Percentiles rank a stretch among this genome's conserved stretches.
phyloP scores from a whole-genome alignment of 2,888 invertebrate species.

The Chaetoderma sp. region DNA sequence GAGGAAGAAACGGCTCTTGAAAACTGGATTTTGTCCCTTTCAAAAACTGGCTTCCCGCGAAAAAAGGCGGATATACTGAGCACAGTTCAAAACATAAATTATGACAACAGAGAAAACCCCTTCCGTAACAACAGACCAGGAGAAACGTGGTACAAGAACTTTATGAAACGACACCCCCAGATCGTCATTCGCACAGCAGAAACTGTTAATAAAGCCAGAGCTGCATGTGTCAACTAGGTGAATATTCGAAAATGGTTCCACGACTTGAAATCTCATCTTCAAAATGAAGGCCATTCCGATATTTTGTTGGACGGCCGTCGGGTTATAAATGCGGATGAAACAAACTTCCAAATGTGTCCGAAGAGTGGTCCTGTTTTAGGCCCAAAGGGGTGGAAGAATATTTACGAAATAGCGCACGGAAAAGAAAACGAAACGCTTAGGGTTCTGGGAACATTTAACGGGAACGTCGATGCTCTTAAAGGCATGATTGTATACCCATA shows the following conservation, averaged over 20 bases:
- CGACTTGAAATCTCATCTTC: constrained; percentile 2
- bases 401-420: not conserved
- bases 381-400: constrained; percentile 5
- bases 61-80: not conserved
- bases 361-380: constrained; percentile 4
- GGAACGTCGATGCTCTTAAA: not conserved
- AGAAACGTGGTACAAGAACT: constrained; percentile 23
- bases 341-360: constrained; percentile 15
- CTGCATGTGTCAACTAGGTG: constrained; percentile 8
- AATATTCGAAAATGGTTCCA: constrained; percentile 20
- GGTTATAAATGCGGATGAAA: constrained; percentile 21
- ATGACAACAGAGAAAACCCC: constrained; percentile 13
- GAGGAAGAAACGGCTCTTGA: not conserved
- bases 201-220: constrained; percentile 15
- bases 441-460: constrained; percentile 2
- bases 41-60: not conserved
- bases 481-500: constrained; percentile 6
- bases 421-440: constrained; percentile 10
- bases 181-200: not conserved
- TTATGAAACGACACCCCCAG: constrained; percentile 12
- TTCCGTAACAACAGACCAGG: constrained; percentile 26
- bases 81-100: constrained; percentile 13
- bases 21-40: not conserved
- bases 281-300: constrained; percentile 8
- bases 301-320: constrained; percentile 9